These are phyloP conservation scores for Dinoponera quadriceps DNA, from an alignment of 1,140 invertebrate genomes.

Conservation along the genomic window DNA sequence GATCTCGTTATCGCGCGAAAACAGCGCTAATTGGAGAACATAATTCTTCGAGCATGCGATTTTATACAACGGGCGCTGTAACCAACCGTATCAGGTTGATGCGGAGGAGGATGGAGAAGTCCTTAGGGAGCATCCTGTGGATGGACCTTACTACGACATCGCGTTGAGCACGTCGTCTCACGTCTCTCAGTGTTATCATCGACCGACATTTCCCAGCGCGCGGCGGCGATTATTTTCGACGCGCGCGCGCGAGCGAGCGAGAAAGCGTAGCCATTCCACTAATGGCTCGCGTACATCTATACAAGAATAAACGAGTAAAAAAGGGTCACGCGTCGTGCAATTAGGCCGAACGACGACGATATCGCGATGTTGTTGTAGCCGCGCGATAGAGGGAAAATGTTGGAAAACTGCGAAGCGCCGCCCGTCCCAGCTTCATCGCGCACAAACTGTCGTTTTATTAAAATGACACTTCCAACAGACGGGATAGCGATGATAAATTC, in stretches of 20 bases:
- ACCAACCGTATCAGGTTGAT: constrained; percentile 30
- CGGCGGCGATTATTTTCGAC: constrained; percentile 51
- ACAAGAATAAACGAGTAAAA: constrained; percentile 44
- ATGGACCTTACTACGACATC: constrained; percentile 30
- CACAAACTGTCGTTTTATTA: no score
- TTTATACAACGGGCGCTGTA: constrained; percentile 41
- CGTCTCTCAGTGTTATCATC: constrained; percentile 55
- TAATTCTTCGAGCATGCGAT: constrained; percentile 16
- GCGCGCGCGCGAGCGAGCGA: not conserved
- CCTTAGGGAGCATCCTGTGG: constrained; percentile 11
- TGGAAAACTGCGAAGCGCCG: not conserved
- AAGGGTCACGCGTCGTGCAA: constrained; percentile 36
- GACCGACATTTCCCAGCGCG: constrained; percentile 45
- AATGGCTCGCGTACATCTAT: constrained; percentile 54
- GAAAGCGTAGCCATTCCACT: constrained; percentile 25
- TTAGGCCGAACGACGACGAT: constrained; percentile 32
- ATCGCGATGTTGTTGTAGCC: constrained; percentile 30
- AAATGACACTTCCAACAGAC: no score
- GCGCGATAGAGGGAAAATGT: not conserved
- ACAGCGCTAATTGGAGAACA: not conserved
- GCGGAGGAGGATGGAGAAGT: not conserved
- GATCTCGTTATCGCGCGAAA: not conserved
- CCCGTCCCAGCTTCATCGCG: no score
- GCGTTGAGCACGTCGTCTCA: constrained; percentile 48
- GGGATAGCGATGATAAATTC: no score